Percentiles rank a stretch among this genome's conserved stretches.
Evolutionary conservation across 2,888 invertebrate genomes (phyloP).

Genomic region (Drosophila quasianomalipes): DNA sequence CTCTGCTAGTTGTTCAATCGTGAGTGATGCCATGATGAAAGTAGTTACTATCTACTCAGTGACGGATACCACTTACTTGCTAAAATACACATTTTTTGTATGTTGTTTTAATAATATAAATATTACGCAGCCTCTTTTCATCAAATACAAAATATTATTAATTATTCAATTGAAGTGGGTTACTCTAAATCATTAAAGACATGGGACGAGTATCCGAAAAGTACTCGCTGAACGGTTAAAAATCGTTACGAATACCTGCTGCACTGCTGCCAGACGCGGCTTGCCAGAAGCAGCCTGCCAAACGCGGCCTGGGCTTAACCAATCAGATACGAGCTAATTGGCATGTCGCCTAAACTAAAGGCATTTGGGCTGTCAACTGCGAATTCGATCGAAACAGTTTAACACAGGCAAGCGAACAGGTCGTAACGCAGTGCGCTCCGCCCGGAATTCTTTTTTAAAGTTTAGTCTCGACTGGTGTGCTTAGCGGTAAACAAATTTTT

Average conservation of each 20-base stretch:
- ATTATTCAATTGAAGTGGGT: too few relatives aligned
- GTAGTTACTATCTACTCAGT: conserved; percentile 1
- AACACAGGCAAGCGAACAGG: conserved; percentile 53
- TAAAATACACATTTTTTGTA: neutral
- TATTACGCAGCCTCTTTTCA: neutral
- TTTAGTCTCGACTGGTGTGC: conserved; percentile 65
- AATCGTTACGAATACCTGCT: conserved; percentile 25
- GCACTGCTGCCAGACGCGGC: conserved; percentile 63
- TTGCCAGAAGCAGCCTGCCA: conserved; percentile 72
- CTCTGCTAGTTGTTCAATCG: conserved; percentile 11
- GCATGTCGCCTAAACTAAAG: conserved; percentile 43
- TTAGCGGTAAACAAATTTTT: conserved; percentile 71
- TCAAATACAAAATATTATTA: neutral
- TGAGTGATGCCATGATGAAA: conserved; percentile 25
- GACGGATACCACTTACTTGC: conserved; percentile 22
- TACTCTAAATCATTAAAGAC: neutral
- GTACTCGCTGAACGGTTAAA: neutral
- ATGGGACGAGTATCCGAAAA: conserved; percentile 2
- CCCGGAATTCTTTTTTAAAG: conserved; percentile 32
- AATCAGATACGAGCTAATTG: conserved; percentile 44
- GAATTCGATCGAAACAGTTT: conserved; percentile 55
- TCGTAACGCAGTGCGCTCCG: conserved; percentile 23
- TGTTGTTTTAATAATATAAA: neutral
- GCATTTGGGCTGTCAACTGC: conserved; percentile 43
- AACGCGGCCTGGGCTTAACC: conserved; percentile 55